These are phyloP conservation scores for Trachelus tabidus DNA, from an alignment of 2,888 invertebrate species.

Conservation along the genomic window DNA sequence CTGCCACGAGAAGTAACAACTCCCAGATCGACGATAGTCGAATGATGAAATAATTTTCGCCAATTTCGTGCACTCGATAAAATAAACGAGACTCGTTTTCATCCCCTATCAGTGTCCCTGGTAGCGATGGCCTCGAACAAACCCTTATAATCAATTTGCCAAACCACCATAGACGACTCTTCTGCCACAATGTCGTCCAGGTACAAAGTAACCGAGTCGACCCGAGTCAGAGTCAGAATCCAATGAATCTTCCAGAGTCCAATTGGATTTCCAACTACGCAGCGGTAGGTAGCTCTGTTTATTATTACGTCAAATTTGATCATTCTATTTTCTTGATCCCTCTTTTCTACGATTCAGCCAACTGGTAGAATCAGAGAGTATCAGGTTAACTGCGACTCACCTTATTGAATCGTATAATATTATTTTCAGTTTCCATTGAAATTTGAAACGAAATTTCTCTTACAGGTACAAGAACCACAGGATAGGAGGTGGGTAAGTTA, in stretches of 20 bases:
- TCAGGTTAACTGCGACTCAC: not conserved
- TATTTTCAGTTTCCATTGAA: not conserved
- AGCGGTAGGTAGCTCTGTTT: slow-evolving; percentile 4
- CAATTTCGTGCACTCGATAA: slow-evolving; percentile 27
- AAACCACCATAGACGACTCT: not conserved
- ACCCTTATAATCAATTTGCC: not conserved
- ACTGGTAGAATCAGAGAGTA: not conserved
- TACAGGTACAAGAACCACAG: not conserved
- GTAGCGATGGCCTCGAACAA: not conserved
- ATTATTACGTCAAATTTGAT: not conserved
- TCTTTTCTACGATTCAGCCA: not conserved
- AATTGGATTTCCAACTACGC: slow-evolving; percentile 56
- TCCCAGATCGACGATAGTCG: slow-evolving; percentile 22
- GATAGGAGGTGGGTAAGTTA: not conserved
- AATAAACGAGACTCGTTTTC: slow-evolving; percentile 26
- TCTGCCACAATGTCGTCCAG: not conserved
- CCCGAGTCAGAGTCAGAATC: not conserved
- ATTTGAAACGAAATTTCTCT: not conserved
- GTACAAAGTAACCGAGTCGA: not conserved
- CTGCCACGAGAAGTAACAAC: not conserved
- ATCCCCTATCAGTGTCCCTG: slow-evolving; percentile 3
- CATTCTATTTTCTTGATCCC: not conserved
- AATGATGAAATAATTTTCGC: slow-evolving; percentile 31
- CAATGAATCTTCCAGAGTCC: slow-evolving; percentile 10
- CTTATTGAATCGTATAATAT: not conserved